Evolutionary conservation across 1,140 invertebrate species (phyloP), one percentile per base, ranked within the genome.

Genomic region (Grapholita molesta): DNA sequence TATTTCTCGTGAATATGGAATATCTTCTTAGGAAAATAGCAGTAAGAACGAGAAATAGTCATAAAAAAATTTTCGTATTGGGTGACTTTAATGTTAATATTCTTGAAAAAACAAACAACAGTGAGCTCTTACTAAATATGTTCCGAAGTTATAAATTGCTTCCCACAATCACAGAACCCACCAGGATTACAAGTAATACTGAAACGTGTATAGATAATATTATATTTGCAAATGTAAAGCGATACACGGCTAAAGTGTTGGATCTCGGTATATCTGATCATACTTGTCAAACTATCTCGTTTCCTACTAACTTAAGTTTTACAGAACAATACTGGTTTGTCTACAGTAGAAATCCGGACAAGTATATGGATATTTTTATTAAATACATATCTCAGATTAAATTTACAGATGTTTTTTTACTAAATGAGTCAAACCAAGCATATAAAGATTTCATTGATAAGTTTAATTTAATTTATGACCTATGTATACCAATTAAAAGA

Each of bases 381-480:
- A 67, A 68, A 67, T 67, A 67, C 18, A 32, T 67, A n/a, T 67
- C 66, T 12, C 48, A 67, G 23, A 9, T 67, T 8, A 55, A 5
- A 8, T 67, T 67, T 35, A 21, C 48, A 0, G 9, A 48, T 23
- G 48, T 67, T 9, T 67, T 42, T 18, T 23, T 11, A n/a, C 2
- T 38, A 11, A 38, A 1, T 9, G 55, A 61, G 28, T 9, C 28
- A 38, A 61, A 64, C 25, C 25, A 25, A 28, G 67, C 30, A 8
- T 61, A 68, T 66, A 15, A 25, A 8, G 11, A 2, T 15, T 68
- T 68, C 32, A 25, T 42, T n/a, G 55, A 68, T 1, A 25, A 3
- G 4, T 68, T 64, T 28, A 42, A 1, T 35, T 18, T 68, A 0
- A n/a, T 68, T 24, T 68, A 28, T 38, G 32, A 68, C 33, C 28